A percentile compares a stretch with the other conserved stretches of the same genome.
These are phyloP conservation scores for Silurus lanzhouensis DNA, from an alignment of 2,797 vertebrate genomes.

Conservation along the genomic window DNA sequence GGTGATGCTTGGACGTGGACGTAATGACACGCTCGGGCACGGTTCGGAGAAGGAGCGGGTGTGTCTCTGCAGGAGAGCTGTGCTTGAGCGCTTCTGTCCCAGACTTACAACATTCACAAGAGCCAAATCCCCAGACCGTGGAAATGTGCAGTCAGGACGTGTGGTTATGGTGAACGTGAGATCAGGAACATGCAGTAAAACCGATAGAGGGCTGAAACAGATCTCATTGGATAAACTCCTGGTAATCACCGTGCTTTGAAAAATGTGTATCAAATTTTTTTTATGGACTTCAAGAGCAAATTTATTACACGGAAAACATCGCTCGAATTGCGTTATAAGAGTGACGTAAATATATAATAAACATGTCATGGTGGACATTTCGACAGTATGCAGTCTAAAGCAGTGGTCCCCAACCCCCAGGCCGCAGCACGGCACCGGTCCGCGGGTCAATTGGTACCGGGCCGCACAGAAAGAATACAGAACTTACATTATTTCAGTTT, in stretches of 20 bases:
- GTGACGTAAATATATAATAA: neutral
- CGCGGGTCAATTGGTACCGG: too few relatives aligned
- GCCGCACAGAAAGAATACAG: too few relatives aligned
- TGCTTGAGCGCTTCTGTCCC: conserved; percentile 19
- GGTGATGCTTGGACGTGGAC: conserved; percentile 37
- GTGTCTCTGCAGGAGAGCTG: conserved; percentile 24
- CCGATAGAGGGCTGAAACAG: conserved; percentile 1
- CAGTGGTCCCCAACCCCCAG: too few relatives aligned
- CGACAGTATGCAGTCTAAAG: too few relatives aligned
- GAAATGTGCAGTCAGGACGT: neutral
- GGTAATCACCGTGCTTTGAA: neutral
- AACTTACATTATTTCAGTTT: too few relatives aligned
- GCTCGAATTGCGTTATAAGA: neutral
- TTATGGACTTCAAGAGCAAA: neutral
- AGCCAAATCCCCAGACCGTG: neutral
- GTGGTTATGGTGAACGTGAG: conserved; percentile 1
- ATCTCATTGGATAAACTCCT: conserved; percentile 5
- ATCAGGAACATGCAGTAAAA: conserved; percentile 20
- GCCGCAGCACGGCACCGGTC: too few relatives aligned
- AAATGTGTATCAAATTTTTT: neutral
- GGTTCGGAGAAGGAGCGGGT: conserved; percentile 19
- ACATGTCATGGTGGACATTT: neutral
- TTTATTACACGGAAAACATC: neutral
- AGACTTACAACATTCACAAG: neutral
- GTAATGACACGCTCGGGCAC: conserved; percentile 14